Evolutionary conservation across 2,888 invertebrate species (phyloP).

Genomic region (Paralinhomoeus sp.): DNA sequence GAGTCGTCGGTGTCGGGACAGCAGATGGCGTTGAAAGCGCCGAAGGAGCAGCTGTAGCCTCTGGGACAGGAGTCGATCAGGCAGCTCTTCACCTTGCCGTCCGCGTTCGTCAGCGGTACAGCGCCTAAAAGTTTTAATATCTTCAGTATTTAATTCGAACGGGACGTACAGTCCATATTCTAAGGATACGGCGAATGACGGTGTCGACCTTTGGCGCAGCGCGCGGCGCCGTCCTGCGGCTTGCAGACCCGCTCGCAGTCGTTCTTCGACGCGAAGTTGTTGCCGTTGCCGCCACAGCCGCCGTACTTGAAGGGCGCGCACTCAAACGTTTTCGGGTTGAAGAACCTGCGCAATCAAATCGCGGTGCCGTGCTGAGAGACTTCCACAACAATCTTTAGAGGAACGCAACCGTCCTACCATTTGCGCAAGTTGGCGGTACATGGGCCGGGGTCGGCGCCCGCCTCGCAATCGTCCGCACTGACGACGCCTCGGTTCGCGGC

Average conservation of each 20-base stretch:
- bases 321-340: neutral
- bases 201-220: constrained; percentile 6
- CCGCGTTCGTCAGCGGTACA: constrained; percentile 12
- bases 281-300: constrained; percentile 24
- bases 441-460: constrained; percentile 14
- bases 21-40: constrained; percentile 16
- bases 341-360: constrained; percentile 1
- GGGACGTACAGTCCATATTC: no score
- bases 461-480: constrained; percentile 15
- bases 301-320: neutral
- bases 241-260: constrained; percentile 14
- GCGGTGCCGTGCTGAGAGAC: no score
- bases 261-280: constrained; percentile 17
- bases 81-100: constrained; percentile 16
- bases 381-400: no score
- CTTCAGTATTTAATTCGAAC: no score
- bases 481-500: no score
- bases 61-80: constrained; percentile 16
- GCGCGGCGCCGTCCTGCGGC: constrained; percentile 8
- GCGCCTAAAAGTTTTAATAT: constrained; percentile 3
- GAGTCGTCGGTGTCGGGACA: constrained; percentile 11
- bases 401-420: no score
- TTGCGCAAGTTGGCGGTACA: constrained; percentile 11
- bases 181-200: no score
- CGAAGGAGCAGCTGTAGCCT: constrained; percentile 16